phyloP scores from a whole-genome alignment of 1,140 invertebrate genomes.

The Drosophila cardini region DNA sequence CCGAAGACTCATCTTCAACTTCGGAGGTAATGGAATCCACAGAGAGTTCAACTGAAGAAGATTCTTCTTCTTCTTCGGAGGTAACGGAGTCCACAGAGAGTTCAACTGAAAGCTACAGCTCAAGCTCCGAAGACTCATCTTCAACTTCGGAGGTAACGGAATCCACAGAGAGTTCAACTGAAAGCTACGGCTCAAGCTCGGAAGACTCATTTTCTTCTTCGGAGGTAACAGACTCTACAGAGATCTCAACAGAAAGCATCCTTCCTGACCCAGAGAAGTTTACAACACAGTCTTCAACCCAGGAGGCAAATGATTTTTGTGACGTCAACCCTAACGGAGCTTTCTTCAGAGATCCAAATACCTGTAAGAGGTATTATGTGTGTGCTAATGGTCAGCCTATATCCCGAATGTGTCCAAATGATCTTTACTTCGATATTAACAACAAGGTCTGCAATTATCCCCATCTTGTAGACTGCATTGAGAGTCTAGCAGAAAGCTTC shows the following conservation, averaged over 20 bases:
- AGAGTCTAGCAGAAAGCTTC: too few relatives aligned
- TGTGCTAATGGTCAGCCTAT: too few relatives aligned
- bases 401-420: too few relatives aligned
- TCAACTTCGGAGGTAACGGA: conserved; percentile 1
- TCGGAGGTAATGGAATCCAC: neutral
- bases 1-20: conserved; percentile 12
- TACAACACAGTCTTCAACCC: too few relatives aligned
- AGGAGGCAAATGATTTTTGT: too few relatives aligned
- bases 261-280: neutral
- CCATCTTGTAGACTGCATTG: too few relatives aligned
- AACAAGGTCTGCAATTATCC: too few relatives aligned
- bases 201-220: neutral
- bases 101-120: conserved; percentile 5
- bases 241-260: neutral
- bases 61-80: neutral
- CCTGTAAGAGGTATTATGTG: too few relatives aligned
- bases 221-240: neutral
- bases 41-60: conserved; percentile 1
- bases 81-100: neutral
- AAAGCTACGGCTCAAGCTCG: neutral
- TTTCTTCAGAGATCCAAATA: too few relatives aligned
- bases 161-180: neutral
- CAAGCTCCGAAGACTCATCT: neutral
- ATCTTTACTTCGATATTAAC: too few relatives aligned
- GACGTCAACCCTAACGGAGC: too few relatives aligned